A percentile compares a stretch with the other conserved stretches of the same genome.
phyloP scores from a whole-genome alignment of 1,140 invertebrate species.

The Formica selysi region DNA sequence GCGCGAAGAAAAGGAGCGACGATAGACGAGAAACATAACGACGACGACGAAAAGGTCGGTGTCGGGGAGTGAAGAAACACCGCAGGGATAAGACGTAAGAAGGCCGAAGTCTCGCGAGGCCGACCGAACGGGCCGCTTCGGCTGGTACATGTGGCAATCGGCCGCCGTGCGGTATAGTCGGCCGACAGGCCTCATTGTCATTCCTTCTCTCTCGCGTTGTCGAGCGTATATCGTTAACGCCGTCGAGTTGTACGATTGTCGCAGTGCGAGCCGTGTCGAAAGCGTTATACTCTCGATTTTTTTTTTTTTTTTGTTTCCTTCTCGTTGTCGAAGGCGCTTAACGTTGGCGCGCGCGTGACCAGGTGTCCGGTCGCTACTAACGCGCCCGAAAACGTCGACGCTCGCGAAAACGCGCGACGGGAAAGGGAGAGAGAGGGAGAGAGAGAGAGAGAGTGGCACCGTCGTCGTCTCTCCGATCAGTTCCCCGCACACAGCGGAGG shows the following conservation, averaged over 20 bases:
- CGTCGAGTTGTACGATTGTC: background rate
- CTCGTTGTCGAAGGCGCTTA: background rate
- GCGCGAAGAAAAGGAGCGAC: no score
- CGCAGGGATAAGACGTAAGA: conserved; percentile 60
- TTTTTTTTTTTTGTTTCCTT: background rate
- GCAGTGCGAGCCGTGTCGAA: conserved; percentile 4
- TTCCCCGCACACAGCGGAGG: conserved; percentile 47
- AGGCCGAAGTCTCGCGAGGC: conserved; percentile 72
- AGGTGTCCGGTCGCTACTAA: conserved; percentile 58
- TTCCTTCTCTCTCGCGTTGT: conserved; percentile 19
- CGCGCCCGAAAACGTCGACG: conserved; percentile 72
- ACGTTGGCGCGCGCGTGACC: conserved; percentile 51
- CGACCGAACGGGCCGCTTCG: conserved; percentile 70
- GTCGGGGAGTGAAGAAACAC: background rate
- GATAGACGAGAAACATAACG: background rate
- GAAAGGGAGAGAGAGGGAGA: background rate
- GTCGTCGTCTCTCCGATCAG: conserved; percentile 39
- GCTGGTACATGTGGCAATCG: conserved; percentile 84
- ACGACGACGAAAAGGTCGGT: conserved; percentile 25
- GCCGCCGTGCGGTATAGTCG: conserved; percentile 74
- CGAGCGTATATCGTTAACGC: background rate
- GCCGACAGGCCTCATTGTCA: conserved; percentile 73
- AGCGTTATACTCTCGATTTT: background rate
- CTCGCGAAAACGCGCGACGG: conserved; percentile 17
- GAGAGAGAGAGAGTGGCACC: background rate